phyloP scores from a whole-genome alignment of 2,113 vertebrate genomes.

The Pelobates fuscus region DNA sequence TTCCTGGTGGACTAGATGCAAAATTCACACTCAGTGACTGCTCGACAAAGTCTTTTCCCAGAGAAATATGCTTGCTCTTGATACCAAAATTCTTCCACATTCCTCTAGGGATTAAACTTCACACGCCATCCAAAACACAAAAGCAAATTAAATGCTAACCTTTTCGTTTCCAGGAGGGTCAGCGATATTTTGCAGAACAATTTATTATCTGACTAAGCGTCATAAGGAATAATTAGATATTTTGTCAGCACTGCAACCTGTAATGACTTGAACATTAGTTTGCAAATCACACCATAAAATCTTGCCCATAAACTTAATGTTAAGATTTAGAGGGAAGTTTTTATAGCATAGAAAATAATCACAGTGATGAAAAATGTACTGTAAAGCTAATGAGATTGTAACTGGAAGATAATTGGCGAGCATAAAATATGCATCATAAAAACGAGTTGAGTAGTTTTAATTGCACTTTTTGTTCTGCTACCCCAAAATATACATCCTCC shows the following conservation, averaged over 20 bases:
- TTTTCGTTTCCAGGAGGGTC: slow-evolving; percentile 15
- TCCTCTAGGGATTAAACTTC: slow-evolving; percentile 36
- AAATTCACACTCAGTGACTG: no score
- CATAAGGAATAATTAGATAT: slow-evolving; percentile 7
- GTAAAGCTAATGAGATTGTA: slow-evolving; percentile 32
- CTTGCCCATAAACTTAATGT: slow-evolving; percentile 1
- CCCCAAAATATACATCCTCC: no score
- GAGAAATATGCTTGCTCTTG: not conserved
- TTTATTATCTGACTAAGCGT: slow-evolving; percentile 9
- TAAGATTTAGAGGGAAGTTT: slow-evolving; percentile 11
- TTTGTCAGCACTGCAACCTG: slow-evolving; percentile 2
- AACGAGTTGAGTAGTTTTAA: not conserved
- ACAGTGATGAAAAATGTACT: slow-evolving; percentile 7
- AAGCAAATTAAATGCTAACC: slow-evolving; percentile 7
- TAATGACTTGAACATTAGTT: slow-evolving; percentile 15
- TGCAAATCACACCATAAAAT: slow-evolving; percentile 27
- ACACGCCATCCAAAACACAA: slow-evolving; percentile 20
- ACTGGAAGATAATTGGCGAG: slow-evolving; percentile 7
- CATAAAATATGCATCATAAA: not conserved
- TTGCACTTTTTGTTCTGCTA: no score
- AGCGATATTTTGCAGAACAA: slow-evolving; percentile 3
- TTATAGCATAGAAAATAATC: slow-evolving; percentile 1
- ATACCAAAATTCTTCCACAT: slow-evolving; percentile 3
- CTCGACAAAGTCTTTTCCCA: not conserved
- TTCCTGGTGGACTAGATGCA: not conserved